Conservation (phyloP, 2,113 vertebrate genomes). For the Steatornis caripensis region DNA sequence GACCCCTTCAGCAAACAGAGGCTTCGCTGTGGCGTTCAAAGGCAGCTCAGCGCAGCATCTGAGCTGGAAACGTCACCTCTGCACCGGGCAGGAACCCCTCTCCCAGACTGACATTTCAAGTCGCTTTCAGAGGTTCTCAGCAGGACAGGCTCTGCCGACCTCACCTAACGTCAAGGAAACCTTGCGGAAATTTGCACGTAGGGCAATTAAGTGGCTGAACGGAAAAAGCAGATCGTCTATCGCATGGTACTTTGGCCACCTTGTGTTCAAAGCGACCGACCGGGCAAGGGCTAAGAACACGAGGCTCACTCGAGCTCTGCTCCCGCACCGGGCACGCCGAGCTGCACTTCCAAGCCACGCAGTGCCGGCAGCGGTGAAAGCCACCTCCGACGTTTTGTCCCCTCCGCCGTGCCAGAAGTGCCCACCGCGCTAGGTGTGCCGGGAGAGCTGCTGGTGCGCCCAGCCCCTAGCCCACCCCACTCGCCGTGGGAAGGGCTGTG, state of each 20-base stretch:
- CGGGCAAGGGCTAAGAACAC: background rate
- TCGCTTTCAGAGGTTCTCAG: background rate
- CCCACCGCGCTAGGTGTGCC: too few relatives aligned
- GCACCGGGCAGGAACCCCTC: background rate
- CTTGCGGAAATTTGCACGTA: background rate
- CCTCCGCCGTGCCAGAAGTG: background rate
- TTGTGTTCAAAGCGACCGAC: background rate
- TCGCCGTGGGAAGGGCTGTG: background rate
- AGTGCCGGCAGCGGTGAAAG: rapidly evolving
- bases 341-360: rapidly evolving
- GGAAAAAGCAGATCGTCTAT: background rate
- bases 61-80: background rate
- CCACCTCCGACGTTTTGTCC: too few relatives aligned
- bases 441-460: background rate
- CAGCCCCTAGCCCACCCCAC: background rate
- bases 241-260: background rate
- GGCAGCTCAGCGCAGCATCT: background rate
- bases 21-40: background rate
- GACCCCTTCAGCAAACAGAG: background rate
- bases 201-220: background rate
- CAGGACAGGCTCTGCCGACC: background rate
- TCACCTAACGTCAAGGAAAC: background rate
- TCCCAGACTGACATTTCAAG: background rate
- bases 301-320: background rate
- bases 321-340: rapidly evolving